phyloP scores from a whole-genome alignment of 2,888 invertebrate genomes.

The Apotomis turbidana region DNA sequence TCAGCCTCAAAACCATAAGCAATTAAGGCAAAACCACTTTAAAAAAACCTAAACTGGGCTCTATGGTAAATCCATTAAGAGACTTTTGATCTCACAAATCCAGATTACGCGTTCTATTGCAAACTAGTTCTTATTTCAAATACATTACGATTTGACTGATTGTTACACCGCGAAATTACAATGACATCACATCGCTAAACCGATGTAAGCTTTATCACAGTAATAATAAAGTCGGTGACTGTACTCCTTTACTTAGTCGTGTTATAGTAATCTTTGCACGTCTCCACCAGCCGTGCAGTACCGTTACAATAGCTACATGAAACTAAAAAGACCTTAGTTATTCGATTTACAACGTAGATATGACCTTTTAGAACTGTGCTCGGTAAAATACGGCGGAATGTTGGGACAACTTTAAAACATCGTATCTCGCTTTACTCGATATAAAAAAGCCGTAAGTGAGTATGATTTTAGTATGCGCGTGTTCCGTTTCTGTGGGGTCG shows the following conservation, averaged over 20 bases:
- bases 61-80: not conserved
- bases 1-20: not conserved
- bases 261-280: constrained; percentile 6
- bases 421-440: no score
- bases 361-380: not conserved
- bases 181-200: not conserved
- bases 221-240: not conserved
- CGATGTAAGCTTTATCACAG: not conserved
- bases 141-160: not conserved
- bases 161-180: not conserved
- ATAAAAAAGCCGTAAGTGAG: no score
- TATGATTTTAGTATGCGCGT: not conserved
- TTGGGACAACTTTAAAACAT: no score
- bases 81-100: not conserved
- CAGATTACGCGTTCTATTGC: not conserved
- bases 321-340: not conserved
- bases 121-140: constrained; percentile 4
- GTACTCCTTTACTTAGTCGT: not conserved
- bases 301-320: not conserved
- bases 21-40: not conserved
- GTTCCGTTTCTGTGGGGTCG: not conserved
- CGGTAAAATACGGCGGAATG: no score
- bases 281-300: constrained; percentile 11
- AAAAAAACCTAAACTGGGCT: not conserved
- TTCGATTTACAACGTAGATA: not conserved